Evolutionary conservation across 2,113 vertebrate genomes (phyloP), one percentile per base, ranked within the genome.

Genomic region (Brachirus orientalis): DNA sequence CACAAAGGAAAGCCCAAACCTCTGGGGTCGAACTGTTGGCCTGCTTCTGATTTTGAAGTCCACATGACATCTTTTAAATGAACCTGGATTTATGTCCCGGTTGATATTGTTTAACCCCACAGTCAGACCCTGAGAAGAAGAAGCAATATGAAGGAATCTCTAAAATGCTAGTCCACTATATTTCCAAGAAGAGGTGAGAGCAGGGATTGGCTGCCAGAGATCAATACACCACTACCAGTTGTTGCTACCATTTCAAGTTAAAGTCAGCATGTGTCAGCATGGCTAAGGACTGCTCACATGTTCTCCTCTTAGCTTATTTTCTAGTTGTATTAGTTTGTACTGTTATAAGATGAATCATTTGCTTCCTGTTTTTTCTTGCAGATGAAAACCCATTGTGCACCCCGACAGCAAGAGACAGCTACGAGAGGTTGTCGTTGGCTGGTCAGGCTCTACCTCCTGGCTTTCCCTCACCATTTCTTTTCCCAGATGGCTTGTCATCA

Each of bases 381-480:
- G 98, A 98, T 89, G 98, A 98, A 92, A 95, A 94, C 91, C 93
- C 93, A 11, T 93, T 98, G 94, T 98, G 96, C 89, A 99, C 96
- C 87, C 96, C 97, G 71, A 98, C 96, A 46, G 95, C 98, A 57
- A 95, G 98, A 95, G 98, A 99, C 89, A 96, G 95, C 92, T 97
- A 98, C 83, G 98, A 99, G 93, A 95, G 97, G 93, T 93, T 98
- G 93, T 95, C 98, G 83, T 83, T 99, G 90, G 93, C 96, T 69
- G 95, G 97, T 85, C 98, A 98, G 82, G 94, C 92, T 60, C 93
- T 99, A 65, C 98, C 96, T 81, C 96, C 97, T 0, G 98, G 97
- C 68, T 99, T 99, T 83, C 96, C 97, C 22, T 97, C 98, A 87
- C 97, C 97, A 80, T 98, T 99, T 74, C 96, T 99, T 80, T 99